These are phyloP conservation scores for Drosophila dunni DNA, from an alignment of 1,140 invertebrate genomes.

Conservation along the genomic window DNA sequence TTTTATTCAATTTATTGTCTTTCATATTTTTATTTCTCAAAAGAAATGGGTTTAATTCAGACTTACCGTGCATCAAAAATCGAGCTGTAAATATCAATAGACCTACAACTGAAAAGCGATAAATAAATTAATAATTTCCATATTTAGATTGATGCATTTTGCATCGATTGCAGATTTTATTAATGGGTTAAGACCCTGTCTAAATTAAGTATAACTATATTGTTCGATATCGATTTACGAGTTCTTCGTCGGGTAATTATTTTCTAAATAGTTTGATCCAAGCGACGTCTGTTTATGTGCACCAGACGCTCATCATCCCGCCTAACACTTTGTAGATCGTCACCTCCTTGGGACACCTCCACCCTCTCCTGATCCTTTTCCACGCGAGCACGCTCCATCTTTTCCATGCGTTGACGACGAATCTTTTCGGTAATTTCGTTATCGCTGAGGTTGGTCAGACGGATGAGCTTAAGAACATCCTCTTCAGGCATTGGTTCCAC, in stretches of 20 bases:
- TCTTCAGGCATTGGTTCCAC: slow-evolving; percentile 40
- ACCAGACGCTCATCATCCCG: slow-evolving; percentile 59
- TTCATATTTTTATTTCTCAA: slow-evolving; percentile 16
- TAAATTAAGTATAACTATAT: slow-evolving; percentile 8
- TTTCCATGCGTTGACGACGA: slow-evolving; percentile 19
- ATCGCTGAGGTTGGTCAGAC: slow-evolving; percentile 42
- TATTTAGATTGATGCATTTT: slow-evolving; percentile 48
- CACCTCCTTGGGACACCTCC: neutral
- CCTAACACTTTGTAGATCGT: slow-evolving; percentile 43
- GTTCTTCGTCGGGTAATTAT: neutral
- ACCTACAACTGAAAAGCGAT: neutral
- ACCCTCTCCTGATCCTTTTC: neutral
- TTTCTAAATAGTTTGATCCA: neutral
- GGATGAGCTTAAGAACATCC: slow-evolving; percentile 55
- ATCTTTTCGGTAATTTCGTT: slow-evolving; percentile 58
- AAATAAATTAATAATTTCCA: neutral
- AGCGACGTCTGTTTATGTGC: slow-evolving; percentile 53
- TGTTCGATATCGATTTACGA: neutral
- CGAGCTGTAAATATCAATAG: slow-evolving; percentile 1
- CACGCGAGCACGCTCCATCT: slow-evolving; percentile 36
- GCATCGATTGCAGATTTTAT: slow-evolving; percentile 59
- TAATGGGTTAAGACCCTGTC: neutral
- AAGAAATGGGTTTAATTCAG: slow-evolving; percentile 20
- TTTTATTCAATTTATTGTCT: slow-evolving; percentile 26
- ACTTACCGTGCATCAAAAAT: slow-evolving; percentile 22